phyloP scores from a whole-genome alignment of 2,797 vertebrate genomes.

The Anguilla obscura region DNA sequence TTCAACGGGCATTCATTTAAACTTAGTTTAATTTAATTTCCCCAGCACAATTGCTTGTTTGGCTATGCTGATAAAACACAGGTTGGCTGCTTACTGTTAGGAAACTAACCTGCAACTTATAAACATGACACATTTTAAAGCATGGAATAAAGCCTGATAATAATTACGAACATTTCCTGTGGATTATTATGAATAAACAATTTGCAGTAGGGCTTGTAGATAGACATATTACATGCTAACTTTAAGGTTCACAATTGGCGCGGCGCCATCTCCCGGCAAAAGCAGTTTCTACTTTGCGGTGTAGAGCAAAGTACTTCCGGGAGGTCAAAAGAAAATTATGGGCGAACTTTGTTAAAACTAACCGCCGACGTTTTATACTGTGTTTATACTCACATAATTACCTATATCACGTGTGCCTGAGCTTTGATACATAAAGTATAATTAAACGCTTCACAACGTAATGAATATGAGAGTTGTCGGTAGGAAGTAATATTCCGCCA shows the following conservation, averaged over 20 bases:
- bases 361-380: neutral
- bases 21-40: too few relatives aligned
- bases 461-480: slow-evolving; percentile 55
- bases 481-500: slow-evolving; percentile 82
- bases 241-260: neutral
- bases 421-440: neutral
- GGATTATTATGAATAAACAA: neutral
- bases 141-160: too few relatives aligned
- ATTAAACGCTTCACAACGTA: neutral
- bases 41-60: too few relatives aligned
- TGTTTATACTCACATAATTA: neutral
- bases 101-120: too few relatives aligned
- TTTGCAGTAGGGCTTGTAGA: neutral
- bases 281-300: slow-evolving; percentile 14
- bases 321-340: neutral
- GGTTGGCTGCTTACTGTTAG: too few relatives aligned
- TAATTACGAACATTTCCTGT: too few relatives aligned
- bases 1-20: too few relatives aligned
- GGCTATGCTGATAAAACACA: too few relatives aligned
- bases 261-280: slow-evolving; percentile 56
- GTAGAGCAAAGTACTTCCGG: slow-evolving; percentile 28
- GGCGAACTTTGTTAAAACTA: slow-evolving; percentile 6
- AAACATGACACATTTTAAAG: too few relatives aligned
- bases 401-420: neutral
- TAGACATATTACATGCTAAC: neutral